Percentiles rank a stretch among this genome's conserved stretches.
Conservation (phyloP, 2,797 vertebrate species). For the Phoebastria nigripes region DNA sequence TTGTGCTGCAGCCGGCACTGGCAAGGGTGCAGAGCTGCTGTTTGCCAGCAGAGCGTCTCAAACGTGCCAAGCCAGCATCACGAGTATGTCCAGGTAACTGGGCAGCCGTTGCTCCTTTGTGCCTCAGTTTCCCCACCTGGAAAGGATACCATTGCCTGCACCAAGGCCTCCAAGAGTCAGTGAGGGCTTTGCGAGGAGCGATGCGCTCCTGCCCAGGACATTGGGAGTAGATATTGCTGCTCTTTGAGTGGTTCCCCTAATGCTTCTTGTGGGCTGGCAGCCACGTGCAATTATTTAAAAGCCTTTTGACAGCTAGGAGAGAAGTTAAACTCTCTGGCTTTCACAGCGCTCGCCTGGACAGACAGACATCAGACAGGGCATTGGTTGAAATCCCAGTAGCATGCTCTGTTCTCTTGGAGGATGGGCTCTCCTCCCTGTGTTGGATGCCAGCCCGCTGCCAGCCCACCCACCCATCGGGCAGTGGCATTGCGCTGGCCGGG, state of each 20-base stretch:
- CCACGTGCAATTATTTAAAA: background rate
- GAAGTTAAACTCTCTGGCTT: background rate
- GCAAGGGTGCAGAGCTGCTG: background rate
- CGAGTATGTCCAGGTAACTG: rapidly evolving
- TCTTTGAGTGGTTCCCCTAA: background rate
- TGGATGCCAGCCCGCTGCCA: background rate
- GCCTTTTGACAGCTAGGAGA: background rate
- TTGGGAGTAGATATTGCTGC: rapidly evolving
- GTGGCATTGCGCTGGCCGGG: no score
- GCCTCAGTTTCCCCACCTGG: background rate
- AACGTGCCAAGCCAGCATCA: background rate
- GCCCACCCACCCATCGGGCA: no score
- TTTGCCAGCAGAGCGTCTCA: background rate
- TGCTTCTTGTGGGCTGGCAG: background rate
- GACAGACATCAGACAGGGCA: background rate
- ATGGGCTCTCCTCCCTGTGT: background rate
- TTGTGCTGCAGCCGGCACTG: rapidly evolving
- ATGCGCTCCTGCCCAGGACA: rapidly evolving
- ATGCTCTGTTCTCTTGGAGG: background rate
- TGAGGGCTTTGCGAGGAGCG: rapidly evolving
- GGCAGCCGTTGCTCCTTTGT: background rate
- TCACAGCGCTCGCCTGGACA: background rate
- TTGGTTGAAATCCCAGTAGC: background rate
- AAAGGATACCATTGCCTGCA: background rate
- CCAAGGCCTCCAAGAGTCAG: rapidly evolving